Evolutionary conservation across 2,797 vertebrate genomes (phyloP), one percentile per base, ranked within the genome.

Genomic region (Heterohyrax brucei): DNA sequence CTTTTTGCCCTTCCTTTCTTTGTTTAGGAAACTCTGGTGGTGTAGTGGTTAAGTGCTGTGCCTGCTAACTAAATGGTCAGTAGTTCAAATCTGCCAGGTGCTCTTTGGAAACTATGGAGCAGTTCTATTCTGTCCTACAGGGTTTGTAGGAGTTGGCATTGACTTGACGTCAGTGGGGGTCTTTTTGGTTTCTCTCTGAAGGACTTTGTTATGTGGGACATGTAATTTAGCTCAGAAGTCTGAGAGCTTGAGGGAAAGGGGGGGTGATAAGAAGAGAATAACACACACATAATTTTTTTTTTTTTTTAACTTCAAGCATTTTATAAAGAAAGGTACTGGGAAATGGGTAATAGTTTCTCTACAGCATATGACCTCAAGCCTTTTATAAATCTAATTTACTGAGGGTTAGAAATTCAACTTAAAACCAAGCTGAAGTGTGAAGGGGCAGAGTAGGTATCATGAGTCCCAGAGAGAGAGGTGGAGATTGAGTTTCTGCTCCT

Each of bases 141-240:
- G 39, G 39, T 39, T 39, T 39, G 39, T 39, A 39, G 39, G 39
- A 39, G 39, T 39, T 39, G 39, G 39, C 39, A 39, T 39, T 39
- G 39, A 39, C 39, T 39, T 39, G 39, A 39, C 39, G 39, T 39
- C 39, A 39, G 39, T 39, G 39, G 39, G 39, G 39, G 39, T 39
- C 39, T 39, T 39, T 39, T 39, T 39, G 39, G 39, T 39, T 39
- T 39, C 39, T 39, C 39, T 39, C 39, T 39, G 39, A 39, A 39
- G 39, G 39, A 39, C 39, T 39, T 39, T 39, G 39, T 39, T 7
- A 8, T 26, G 48, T 87, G 87, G 81, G 83, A 64, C 46, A 26
- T 81, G 12, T 46, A 80, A 73, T 92, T 93, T 22, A 77, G 66
- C 72, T 46, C 77, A 92, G 80, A 81, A 88, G 93, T 64, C 72